phyloP scores from a whole-genome alignment of 2,797 vertebrate genomes.

The Mallotus villosus region DNA sequence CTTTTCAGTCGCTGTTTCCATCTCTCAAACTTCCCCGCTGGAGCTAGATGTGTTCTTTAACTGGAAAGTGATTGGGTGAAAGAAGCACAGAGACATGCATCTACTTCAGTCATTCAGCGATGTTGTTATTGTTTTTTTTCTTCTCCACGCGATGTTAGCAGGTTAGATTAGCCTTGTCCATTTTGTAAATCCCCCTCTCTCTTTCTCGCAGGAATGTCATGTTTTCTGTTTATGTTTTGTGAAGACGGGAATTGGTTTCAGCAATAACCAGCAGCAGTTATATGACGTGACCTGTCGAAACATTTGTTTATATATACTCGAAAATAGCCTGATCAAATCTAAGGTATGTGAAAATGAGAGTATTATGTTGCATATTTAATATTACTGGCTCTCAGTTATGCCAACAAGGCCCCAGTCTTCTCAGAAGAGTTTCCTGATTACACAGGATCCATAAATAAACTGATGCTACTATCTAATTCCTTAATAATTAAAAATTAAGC shows the following conservation, averaged over 20 bases:
- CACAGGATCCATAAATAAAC: constrained; percentile 73
- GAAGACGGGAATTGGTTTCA: constrained; percentile 49
- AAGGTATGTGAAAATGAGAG: constrained; percentile 49
- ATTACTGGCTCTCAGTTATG: constrained; percentile 64
- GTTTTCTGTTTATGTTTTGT: constrained; percentile 45
- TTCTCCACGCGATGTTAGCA: constrained; percentile 40
- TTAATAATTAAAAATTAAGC: constrained; percentile 75
- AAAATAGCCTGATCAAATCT: constrained; percentile 61
- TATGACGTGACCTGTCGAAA: constrained; percentile 52
- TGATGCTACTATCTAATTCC: constrained; percentile 67
- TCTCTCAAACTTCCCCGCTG: constrained; percentile 43
- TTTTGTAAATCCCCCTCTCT: constrained; percentile 29
- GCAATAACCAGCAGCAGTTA: constrained; percentile 44
- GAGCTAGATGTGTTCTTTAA: constrained; percentile 41
- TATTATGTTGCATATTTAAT: constrained; percentile 68
- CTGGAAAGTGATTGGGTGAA: constrained; percentile 40
- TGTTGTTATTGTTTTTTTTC: constrained; percentile 47
- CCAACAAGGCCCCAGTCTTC: constrained; percentile 62
- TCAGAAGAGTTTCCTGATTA: constrained; percentile 67
- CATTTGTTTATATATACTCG: constrained; percentile 42
- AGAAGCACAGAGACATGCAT: constrained; percentile 25
- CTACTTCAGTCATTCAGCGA: constrained; percentile 40
- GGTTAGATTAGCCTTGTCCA: constrained; percentile 39
- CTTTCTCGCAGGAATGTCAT: constrained; percentile 46
- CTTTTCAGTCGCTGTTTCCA: constrained; percentile 33